These are phyloP conservation scores for Ennomos quercinarius DNA, from an alignment of 2,888 invertebrate genomes.

Conservation along the genomic window DNA sequence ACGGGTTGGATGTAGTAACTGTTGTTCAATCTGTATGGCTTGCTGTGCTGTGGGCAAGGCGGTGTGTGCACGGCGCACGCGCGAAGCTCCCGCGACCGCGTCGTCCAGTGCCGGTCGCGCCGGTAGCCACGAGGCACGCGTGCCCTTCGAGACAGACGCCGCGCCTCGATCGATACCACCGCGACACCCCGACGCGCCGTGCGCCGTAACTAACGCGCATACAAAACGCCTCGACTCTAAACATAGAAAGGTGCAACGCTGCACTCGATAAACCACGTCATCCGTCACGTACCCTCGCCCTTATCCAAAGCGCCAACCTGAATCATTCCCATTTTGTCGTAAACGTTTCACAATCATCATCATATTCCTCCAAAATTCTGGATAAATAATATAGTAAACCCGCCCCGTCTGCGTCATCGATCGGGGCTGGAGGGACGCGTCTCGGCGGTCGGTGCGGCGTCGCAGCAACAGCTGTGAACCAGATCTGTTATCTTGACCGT, in stretches of 20 bases:
- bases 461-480: slow-evolving; percentile 77
- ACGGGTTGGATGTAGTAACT: no score
- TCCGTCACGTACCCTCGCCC: slow-evolving; percentile 47
- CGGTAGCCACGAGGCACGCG: slow-evolving; percentile 81
- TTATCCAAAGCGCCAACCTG: background rate
- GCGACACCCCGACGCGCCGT: slow-evolving; percentile 35
- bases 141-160: slow-evolving; percentile 51
- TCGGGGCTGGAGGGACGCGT: slow-evolving; percentile 63
- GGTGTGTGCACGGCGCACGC: slow-evolving; percentile 76
- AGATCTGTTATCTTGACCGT: slow-evolving; percentile 80
- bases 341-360: background rate
- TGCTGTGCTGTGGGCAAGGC: slow-evolving; percentile 26
- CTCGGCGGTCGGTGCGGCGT: slow-evolving; percentile 62
- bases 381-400: slow-evolving; percentile 30
- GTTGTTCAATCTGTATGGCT: no score
- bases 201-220: slow-evolving; percentile 58
- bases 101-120: slow-evolving; percentile 78
- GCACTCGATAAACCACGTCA: slow-evolving; percentile 56
- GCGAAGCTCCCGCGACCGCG: slow-evolving; percentile 60
- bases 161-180: slow-evolving; percentile 52
- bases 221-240: slow-evolving; percentile 61
- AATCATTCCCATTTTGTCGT: background rate
- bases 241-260: slow-evolving; percentile 75
- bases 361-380: slow-evolving; percentile 11
- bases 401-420: slow-evolving; percentile 58